These are phyloP conservation scores for Heliothis peltigera DNA, from an alignment of 2,888 invertebrate genomes.

Conservation along the genomic window DNA sequence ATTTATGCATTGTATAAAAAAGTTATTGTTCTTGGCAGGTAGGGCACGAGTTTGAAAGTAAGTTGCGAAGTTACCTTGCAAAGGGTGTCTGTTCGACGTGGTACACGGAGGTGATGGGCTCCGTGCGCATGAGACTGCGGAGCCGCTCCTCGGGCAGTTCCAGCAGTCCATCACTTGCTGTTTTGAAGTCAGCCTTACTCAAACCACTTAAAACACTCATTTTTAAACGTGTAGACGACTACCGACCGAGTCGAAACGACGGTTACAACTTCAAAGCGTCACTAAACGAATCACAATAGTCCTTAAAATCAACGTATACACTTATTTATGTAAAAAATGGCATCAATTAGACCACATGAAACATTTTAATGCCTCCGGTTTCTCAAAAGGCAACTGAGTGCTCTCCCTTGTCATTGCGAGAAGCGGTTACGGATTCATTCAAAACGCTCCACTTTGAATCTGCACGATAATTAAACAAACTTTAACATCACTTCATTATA, in stretches of 20 bases:
- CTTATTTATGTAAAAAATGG: constrained; percentile 83
- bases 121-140: constrained; percentile 92
- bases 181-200: constrained; percentile 89
- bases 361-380: constrained; percentile 89
- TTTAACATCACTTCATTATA: constrained; percentile 86
- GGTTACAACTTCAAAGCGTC: constrained; percentile 79
- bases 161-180: constrained; percentile 92
- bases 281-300: constrained; percentile 87
- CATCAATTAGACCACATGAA: constrained; percentile 88
- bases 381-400: constrained; percentile 88
- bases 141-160: constrained; percentile 92
- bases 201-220: constrained; percentile 89
- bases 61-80: constrained; percentile 91
- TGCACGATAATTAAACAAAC: constrained; percentile 86
- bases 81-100: constrained; percentile 95
- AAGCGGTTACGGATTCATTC: constrained; percentile 86
- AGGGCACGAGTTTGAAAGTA: constrained; percentile 58
- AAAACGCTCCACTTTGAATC: constrained; percentile 83
- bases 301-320: constrained; percentile 87
- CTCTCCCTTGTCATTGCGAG: constrained; percentile 90
- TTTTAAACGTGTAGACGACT: constrained; percentile 87
- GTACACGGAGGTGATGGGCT: constrained; percentile 94
- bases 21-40: constrained; percentile 38
- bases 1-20: constrained; percentile 37
- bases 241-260: constrained; percentile 82